Conservation (phyloP, 2,113 vertebrate species). For the Centropristis striata region DNA sequence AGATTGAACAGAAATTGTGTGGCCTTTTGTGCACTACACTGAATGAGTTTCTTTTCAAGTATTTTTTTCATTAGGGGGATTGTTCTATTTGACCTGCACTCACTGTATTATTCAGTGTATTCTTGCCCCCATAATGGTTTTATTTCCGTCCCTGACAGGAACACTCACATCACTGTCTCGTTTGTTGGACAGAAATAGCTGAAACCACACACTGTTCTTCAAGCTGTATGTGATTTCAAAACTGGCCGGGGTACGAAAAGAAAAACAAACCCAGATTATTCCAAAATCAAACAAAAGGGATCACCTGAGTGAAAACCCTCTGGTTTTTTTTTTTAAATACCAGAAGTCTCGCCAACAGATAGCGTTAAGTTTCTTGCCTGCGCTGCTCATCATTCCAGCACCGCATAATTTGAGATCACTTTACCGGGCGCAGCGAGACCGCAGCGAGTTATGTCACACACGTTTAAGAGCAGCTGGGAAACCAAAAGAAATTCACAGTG, state of each 20-base stretch:
- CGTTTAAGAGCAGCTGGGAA: slow-evolving; percentile 28
- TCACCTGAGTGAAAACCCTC: slow-evolving; percentile 27
- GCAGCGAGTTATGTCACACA: slow-evolving; percentile 48
- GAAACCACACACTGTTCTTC: slow-evolving; percentile 30
- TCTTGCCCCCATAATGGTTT: slow-evolving; percentile 35
- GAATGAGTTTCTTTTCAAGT: slow-evolving; percentile 10
- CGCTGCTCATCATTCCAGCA: slow-evolving; percentile 11
- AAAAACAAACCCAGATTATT: slow-evolving; percentile 44
- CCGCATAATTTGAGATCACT: slow-evolving; percentile 9
- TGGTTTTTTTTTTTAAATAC: slow-evolving; percentile 1
- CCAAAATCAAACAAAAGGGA: slow-evolving; percentile 22
- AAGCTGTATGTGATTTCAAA: slow-evolving; percentile 50
- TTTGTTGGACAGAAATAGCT: slow-evolving; percentile 29
- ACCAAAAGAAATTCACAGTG: slow-evolving; percentile 32
- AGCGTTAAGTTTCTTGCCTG: slow-evolving; percentile 16
- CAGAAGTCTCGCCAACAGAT: slow-evolving; percentile 9
- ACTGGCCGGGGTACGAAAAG: neutral
- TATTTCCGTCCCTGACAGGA: slow-evolving; percentile 55
- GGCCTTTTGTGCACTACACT: neutral
- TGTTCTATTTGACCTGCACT: slow-evolving; percentile 29
- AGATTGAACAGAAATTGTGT: neutral
- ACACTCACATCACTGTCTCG: slow-evolving; percentile 38
- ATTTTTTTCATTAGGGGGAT: slow-evolving; percentile 11
- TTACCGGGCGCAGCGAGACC: slow-evolving; percentile 11
- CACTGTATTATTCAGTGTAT: slow-evolving; percentile 11